Conservation (phyloP, 2,888 invertebrate genomes). For the Xylocampa areola region DNA sequence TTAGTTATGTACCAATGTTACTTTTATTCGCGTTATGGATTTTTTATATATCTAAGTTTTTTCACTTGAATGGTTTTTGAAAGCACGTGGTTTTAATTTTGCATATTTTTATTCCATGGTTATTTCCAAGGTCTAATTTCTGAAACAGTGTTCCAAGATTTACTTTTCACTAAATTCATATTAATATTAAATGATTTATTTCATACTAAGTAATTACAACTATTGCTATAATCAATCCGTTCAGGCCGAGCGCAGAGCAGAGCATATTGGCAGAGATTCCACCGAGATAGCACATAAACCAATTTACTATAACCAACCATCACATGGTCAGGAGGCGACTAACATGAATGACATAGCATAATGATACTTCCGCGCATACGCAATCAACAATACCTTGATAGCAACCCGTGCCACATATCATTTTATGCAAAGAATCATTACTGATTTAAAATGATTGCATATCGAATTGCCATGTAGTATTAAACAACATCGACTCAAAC, state of each 20-base stretch:
- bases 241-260: slow-evolving; percentile 40
- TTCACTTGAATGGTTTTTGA: no score
- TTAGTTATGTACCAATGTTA: no score
- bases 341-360: slow-evolving; percentile 72
- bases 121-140: no score
- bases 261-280: slow-evolving; percentile 60
- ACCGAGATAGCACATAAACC: slow-evolving; percentile 50
- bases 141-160: no score
- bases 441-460: slow-evolving; percentile 35
- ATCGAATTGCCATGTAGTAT: slow-evolving; percentile 27
- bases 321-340: slow-evolving; percentile 52
- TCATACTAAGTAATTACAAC: slow-evolving; percentile 46
- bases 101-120: no score
- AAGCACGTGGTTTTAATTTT: no score
- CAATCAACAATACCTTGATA: slow-evolving; percentile 69
- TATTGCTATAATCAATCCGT: slow-evolving; percentile 51
- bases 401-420: slow-evolving; percentile 62
- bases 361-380: slow-evolving; percentile 70
- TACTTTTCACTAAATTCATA: background rate
- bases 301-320: slow-evolving; percentile 52
- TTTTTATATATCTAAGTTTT: no score
- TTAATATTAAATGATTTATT: slow-evolving; percentile 47
- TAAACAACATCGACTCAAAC: no score
- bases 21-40: no score
- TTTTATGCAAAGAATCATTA: slow-evolving; percentile 60